Base-by-base conservation (phyloP, 2,797 vertebrate genomes). In the Heteromormyrus szaboi region DNA sequence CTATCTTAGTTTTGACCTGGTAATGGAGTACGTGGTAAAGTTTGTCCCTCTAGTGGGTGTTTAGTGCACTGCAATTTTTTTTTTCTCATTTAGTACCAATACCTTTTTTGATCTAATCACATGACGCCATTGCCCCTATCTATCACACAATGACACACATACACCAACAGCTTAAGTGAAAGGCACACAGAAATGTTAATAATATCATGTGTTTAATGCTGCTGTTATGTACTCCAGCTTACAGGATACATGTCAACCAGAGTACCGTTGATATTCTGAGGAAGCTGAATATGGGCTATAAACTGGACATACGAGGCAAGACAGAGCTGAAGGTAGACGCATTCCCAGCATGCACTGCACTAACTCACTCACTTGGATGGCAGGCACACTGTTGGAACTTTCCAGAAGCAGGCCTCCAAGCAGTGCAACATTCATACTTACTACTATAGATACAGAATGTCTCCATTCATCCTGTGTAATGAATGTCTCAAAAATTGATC, bases 211-310 rank as follows among this genome's bases (percentile, higher is more conserved):
- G 9, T 12, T 87, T 56, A n/a, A 41, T 76, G 62, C 17, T 86
- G n/a, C 37, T 72, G 44, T 50, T 88, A 44, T 88, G 37, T 65
- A 81, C 2, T 51, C 9, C 92, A 97, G 97, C 97, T 50, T 97
- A 97, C 91, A 95, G 97, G 79, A 97, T 97, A 92, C 97, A 98
- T 19, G 95, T 97, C 89, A 97, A 96, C 89, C 62, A 94, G 62
- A 93, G 92, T 53, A 98, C 97, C 0, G 95, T 97, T 4, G 93
- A 92, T 89, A 96, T 97, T 89, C 93, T 98, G 46, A 92, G 88
- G 1, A 94, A 94, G 0, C 95, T 98, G n/a, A 92, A 96, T 22
- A 91, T 96, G 48, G 97, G 97, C 5, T 98, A 96, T 92, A 93
- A 93, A 90, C 88, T 96, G 0, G 96, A 97, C 11, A 90, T 93